Evolutionary conservation across 2,113 vertebrate genomes (phyloP).

Genomic region (Alectura lathami): DNA sequence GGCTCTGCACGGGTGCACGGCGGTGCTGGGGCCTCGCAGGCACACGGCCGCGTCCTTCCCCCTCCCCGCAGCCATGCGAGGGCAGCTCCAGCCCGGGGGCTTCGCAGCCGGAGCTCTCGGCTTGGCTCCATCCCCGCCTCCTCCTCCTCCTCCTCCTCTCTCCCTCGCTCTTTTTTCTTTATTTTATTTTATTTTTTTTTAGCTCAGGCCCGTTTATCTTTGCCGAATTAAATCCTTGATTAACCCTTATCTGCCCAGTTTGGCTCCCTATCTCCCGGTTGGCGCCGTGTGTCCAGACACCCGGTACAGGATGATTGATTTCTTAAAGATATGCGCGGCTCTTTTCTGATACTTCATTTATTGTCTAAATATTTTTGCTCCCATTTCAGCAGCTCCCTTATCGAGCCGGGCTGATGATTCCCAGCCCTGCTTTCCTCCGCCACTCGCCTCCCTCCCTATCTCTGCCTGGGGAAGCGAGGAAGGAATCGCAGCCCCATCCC

Average conservation of each 20-base stretch:
- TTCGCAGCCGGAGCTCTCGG: neutral
- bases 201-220: conserved; percentile 75
- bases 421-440: conserved; percentile 61
- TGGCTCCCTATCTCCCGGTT: conserved; percentile 87
- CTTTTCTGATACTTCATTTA: conserved; percentile 94
- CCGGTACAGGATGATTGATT: conserved; percentile 97
- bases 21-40: neutral
- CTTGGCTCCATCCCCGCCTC: conserved; percentile 4
- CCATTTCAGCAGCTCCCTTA: conserved; percentile 78
- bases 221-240: conserved; percentile 82
- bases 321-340: conserved; percentile 88
- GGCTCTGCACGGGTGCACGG: neutral
- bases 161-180: neutral
- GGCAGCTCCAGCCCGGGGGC: neutral
- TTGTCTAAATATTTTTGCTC: conserved; percentile 93
- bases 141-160: neutral
- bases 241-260: conserved; percentile 87
- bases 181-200: neutral
- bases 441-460: conserved; percentile 53
- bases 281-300: conserved; percentile 98
- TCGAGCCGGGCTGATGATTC: conserved; percentile 76
- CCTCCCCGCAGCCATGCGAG: accelerated
- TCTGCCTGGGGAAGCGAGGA: conserved; percentile 55
- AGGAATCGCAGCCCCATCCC: conserved; percentile 63
- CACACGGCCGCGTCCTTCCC: neutral